A percentile compares a stretch with the other conserved stretches of the same genome.
Evolutionary conservation across 64 coral and sea anemone genomes (phyloP).

Genomic region (Acropora tenuis): DNA sequence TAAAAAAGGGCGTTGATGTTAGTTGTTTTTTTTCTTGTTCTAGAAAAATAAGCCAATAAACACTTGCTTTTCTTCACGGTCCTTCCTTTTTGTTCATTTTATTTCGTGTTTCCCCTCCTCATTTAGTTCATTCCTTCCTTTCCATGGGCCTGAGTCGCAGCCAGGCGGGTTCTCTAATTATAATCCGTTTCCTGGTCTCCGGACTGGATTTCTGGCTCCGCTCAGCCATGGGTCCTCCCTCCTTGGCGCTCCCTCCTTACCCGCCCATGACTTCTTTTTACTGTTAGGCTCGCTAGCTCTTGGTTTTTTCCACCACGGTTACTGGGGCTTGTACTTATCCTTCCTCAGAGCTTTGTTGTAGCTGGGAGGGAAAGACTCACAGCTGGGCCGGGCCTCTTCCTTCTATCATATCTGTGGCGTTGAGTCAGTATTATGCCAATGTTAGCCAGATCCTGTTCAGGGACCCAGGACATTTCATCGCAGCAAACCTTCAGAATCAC

Average conservation of each 20-base stretch:
- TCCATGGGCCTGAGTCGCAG: too few species aligned
- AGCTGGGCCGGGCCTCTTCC: neutral
- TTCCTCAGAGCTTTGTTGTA: neutral
- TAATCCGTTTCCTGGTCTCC: neutral
- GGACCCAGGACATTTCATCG: neutral
- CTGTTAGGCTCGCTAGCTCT: neutral
- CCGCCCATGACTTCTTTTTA: neutral
- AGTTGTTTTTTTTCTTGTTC: too few species aligned
- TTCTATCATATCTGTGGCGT: too few species aligned
- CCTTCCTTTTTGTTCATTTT: too few species aligned
- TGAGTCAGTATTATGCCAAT: neutral
- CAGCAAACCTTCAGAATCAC: neutral
- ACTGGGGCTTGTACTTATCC: neutral
- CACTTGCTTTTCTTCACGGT: too few species aligned
- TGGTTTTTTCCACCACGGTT: neutral
- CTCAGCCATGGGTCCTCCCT: neutral
- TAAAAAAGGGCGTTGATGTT: too few species aligned
- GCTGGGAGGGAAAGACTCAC: neutral
- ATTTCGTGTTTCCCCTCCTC: too few species aligned
- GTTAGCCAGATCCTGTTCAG: neutral
- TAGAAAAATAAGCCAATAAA: too few species aligned
- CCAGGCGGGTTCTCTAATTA: neutral
- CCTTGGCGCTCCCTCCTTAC: neutral
- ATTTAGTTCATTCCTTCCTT: too few species aligned
- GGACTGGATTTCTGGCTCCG: neutral